Evolutionary conservation across 2,113 vertebrate species (phyloP), one percentile per base, ranked within the genome.

Genomic region (Dicaeum eximium): DNA sequence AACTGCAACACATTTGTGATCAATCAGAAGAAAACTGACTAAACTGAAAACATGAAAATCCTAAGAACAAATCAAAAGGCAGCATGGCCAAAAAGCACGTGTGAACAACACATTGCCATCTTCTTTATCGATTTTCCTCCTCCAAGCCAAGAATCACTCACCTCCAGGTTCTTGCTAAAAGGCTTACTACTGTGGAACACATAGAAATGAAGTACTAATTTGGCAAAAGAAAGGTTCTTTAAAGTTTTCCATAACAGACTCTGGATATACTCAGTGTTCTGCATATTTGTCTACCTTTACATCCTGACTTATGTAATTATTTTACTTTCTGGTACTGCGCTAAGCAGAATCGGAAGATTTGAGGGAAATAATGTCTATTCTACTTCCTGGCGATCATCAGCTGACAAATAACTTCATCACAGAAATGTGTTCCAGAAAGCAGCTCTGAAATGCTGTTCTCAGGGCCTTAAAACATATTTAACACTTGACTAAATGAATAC

Each of bases 401-500:
- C 82, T 96, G 91, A 96, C 86, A 96, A 91, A 90, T 87, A 95
- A 90, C 81, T 97, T 96, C 95, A 96, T 97, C 78, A 93, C 38
- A 96, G 86, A 81, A 92, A 61, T 84, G 70, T 28, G 54, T 97
- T 88, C 94, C 92, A 96, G 90, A 95, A 87, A 89, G 88, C 80
- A 94, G 57, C 14, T 53, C 57, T 79, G 83, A 95, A 95, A 96
- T 95, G 91, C 82, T 84, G 86, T 91, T 97, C 53, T 95, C 77
- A 78, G 72, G 79, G 74, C 84, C 83, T 93, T 95, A 88, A 88
- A 82, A 96, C 64, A 44, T 86, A 94, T 90, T 98, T 97, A 97
- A 97, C 90, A 96, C 88, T 97, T 96, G 89, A 88, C 87, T 88
- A 97, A 96, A 95, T 60, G 86, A 88, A 94, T 88, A 97, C 79